Evolutionary conservation across 2,797 vertebrate species (phyloP), one percentile per base, ranked within the genome.

Genomic region (Salarias fasciatus): DNA sequence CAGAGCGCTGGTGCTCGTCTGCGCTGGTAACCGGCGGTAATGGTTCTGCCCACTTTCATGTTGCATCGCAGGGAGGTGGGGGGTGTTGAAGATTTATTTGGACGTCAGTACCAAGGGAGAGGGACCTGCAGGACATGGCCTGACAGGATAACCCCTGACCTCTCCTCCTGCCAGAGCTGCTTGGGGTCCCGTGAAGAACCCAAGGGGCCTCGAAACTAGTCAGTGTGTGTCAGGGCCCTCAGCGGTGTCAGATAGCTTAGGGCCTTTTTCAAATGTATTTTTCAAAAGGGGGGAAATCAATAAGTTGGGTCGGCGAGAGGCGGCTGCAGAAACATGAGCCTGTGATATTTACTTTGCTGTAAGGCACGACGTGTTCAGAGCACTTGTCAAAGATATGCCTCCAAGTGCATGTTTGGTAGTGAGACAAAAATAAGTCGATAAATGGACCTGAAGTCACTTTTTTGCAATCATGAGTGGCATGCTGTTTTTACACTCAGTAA

Each of bases 271-370:
- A 86, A 89, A 90, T 87, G 86, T 86, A 88, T 91, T 90, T 91
- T 91, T 90, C 80, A 88, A 84, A 89, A 85, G 78, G 85, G 72
- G 80, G 76, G 63, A 83, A 90, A 92, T 92, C 91, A 90, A 92
- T 92, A 87, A 69, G 59, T 68, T 79, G 80, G 80, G 80, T 82
- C 51, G 31, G 64, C 79, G 82, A 81, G 71, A 63, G 81, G 55
- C 64, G 55, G 73, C 75, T 74, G 62, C 62, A 80, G 87, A 85
- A 91, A 88, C 75, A 87, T 52, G 71, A 86, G 80, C 75, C 77
- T 85, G 75, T 85, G 81, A 88, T 87, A 83, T 86, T 84, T 88
- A 82, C 78, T 77, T 76, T 71, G 83, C 86, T 84, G 75, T 54
- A 52, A 80, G 86, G 82, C 82, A 74, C 38, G 66, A 74, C 12